Conservation (phyloP, 1,140 invertebrate species). For the Pseudobourletiella spinata region DNA sequence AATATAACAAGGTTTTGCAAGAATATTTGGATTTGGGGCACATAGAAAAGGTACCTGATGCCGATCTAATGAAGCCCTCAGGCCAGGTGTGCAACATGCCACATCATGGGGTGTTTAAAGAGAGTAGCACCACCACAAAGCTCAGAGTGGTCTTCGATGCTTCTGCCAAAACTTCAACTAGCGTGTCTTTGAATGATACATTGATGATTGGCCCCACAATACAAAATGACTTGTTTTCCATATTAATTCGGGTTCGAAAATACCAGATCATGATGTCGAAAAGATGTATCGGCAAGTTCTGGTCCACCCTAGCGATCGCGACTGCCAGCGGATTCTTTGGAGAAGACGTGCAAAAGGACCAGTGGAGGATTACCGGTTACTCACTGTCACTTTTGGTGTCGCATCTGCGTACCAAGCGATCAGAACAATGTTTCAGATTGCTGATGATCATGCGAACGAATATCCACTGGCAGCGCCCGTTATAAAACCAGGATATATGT, state of each 20-base stretch:
- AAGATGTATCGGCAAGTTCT: slow-evolving; percentile 36
- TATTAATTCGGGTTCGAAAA: slow-evolving; percentile 42
- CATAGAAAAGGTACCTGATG: slow-evolving; percentile 29
- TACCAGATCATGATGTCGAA: slow-evolving; percentile 38
- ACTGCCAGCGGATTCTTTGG: slow-evolving; percentile 34
- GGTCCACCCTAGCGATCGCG: neutral
- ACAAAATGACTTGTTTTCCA: slow-evolving; percentile 39
- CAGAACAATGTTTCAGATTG: slow-evolving; percentile 34
- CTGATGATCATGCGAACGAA: slow-evolving; percentile 8
- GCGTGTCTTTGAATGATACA: slow-evolving; percentile 16
- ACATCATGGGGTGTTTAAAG: slow-evolving; percentile 11
- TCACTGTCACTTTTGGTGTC: slow-evolving; percentile 40
- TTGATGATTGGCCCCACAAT: slow-evolving; percentile 38
- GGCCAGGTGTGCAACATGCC: slow-evolving; percentile 5
- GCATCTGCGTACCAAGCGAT: slow-evolving; percentile 38
- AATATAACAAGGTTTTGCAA: slow-evolving; percentile 23
- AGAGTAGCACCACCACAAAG: slow-evolving; percentile 10
- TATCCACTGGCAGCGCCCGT: slow-evolving; percentile 22
- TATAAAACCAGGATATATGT: slow-evolving; percentile 35
- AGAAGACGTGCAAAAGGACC: slow-evolving; percentile 17
- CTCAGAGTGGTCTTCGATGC: slow-evolving; percentile 13
- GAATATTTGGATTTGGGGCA: slow-evolving; percentile 38
- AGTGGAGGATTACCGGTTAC: slow-evolving; percentile 36
- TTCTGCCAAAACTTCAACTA: neutral
- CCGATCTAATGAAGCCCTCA: neutral